Evolutionary conservation across 2,113 vertebrate species (phyloP).

Genomic region (Nestor notabilis): DNA sequence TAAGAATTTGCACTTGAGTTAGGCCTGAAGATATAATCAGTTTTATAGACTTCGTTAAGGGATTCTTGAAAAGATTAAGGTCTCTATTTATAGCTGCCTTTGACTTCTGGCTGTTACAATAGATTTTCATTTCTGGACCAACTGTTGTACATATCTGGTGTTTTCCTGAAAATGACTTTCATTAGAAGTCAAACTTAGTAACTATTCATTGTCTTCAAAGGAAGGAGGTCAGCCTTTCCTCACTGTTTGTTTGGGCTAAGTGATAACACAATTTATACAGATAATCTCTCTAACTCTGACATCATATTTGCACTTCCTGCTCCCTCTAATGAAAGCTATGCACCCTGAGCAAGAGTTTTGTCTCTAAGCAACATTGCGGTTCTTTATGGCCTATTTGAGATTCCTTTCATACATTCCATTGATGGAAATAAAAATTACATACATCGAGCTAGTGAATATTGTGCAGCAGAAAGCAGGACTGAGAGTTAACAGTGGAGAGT

Average conservation of each 20-base stretch:
- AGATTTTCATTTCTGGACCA: slow-evolving; percentile 20
- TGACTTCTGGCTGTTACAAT: slow-evolving; percentile 55
- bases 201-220: slow-evolving; percentile 25
- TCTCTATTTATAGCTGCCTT: slow-evolving; percentile 51
- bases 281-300: slow-evolving; percentile 28
- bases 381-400: slow-evolving; percentile 18
- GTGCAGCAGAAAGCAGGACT: neutral
- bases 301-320: slow-evolving; percentile 38
- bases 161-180: slow-evolving; percentile 38
- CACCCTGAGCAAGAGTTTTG: neutral
- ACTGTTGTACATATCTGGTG: neutral
- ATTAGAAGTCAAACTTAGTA: slow-evolving; percentile 2
- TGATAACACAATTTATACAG: slow-evolving; percentile 42
- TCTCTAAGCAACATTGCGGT: neutral
- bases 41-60: slow-evolving; percentile 52
- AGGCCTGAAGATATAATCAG: slow-evolving; percentile 39
- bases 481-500: neutral
- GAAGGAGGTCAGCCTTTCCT: neutral
- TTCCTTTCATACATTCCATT: slow-evolving; percentile 1
- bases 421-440: slow-evolving; percentile 19
- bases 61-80: slow-evolving; percentile 36
- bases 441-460: neutral
- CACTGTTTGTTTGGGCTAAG: slow-evolving; percentile 41
- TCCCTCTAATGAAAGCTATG: neutral
- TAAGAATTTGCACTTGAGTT: slow-evolving; percentile 24